These are phyloP conservation scores for Eumacrocentrus americanus DNA, from an alignment of 2,888 invertebrate genomes.

Conservation along the genomic window DNA sequence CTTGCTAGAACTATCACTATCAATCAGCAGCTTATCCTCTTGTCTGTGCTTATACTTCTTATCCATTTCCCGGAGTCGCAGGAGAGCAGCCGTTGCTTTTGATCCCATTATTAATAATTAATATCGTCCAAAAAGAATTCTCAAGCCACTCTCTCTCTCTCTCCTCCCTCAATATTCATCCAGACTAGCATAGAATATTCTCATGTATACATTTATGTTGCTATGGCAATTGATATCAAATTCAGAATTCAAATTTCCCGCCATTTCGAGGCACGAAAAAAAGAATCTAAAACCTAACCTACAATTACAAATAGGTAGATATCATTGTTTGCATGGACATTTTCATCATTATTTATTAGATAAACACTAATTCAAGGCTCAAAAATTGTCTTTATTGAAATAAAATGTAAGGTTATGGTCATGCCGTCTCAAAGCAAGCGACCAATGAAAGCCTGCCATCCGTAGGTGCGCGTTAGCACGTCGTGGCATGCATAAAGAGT, in stretches of 20 bases:
- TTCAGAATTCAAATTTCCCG: too few relatives aligned
- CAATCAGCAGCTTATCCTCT: constrained; percentile 19
- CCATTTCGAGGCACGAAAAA: too few relatives aligned
- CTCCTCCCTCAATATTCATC: too few relatives aligned
- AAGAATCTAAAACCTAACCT: too few relatives aligned
- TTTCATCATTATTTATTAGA: too few relatives aligned
- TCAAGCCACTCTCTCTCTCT: too few relatives aligned
- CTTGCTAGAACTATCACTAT: constrained; percentile 41
- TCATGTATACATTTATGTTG: constrained; percentile 12
- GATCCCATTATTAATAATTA: constrained; percentile 43
- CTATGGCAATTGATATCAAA: too few relatives aligned
- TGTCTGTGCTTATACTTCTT: constrained; percentile 47
- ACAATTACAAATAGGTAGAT: too few relatives aligned
- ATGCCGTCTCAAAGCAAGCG: background rate
- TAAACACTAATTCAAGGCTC: too few relatives aligned
- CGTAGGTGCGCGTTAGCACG: background rate
- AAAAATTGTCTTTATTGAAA: background rate
- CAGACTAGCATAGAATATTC: too few relatives aligned
- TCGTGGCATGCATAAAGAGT: background rate
- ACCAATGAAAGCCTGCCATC: constrained; percentile 31
- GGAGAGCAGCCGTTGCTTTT: constrained; percentile 48
- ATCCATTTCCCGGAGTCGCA: constrained; percentile 51
- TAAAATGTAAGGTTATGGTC: too few relatives aligned
- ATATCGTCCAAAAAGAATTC: background rate
- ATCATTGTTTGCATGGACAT: too few relatives aligned